Percentiles rank a stretch among this genome's conserved stretches.
Evolutionary conservation across 2,113 vertebrate species (phyloP).

Genomic region (Campylorhamphus procurvoides): DNA sequence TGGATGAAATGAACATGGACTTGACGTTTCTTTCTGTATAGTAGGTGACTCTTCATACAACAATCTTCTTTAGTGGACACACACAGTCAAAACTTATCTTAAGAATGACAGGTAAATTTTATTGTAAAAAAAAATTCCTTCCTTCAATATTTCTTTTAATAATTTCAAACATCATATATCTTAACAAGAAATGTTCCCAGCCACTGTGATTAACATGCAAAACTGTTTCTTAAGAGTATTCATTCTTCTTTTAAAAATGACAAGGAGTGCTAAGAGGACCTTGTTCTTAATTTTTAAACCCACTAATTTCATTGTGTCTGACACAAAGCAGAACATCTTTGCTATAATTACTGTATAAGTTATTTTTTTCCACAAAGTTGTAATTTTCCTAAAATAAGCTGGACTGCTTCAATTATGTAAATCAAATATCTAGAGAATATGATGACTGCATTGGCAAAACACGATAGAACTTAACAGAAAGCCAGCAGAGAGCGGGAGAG

Average conservation of each 20-base stretch:
- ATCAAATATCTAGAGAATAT: constrained; percentile 71
- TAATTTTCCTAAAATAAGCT: constrained; percentile 80
- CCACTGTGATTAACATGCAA: constrained; percentile 69
- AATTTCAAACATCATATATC: constrained; percentile 53
- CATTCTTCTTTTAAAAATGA: constrained; percentile 68
- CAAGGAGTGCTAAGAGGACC: constrained; percentile 50
- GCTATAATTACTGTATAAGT: constrained; percentile 75
- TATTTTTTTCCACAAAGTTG: constrained; percentile 69
- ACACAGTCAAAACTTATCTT: constrained; percentile 51
- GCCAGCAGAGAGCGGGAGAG: background rate
- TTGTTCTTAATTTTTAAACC: constrained; percentile 76
- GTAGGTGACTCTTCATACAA: constrained; percentile 36
- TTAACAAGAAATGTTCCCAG: constrained; percentile 48
- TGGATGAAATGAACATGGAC: constrained; percentile 23
- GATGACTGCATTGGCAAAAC: constrained; percentile 59
- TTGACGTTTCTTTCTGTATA: background rate
- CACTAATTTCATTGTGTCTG: constrained; percentile 73
- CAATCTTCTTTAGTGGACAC: constrained; percentile 55
- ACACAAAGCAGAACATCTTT: constrained; percentile 77
- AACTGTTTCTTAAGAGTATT: constrained; percentile 66
- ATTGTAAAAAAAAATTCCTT: constrained; percentile 60
- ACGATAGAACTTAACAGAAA: constrained; percentile 64
- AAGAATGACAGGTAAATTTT: constrained; percentile 68
- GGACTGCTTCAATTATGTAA: constrained; percentile 78
- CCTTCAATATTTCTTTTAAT: constrained; percentile 69